A percentile compares a stretch with the other conserved stretches of the same genome.
Conservation (phyloP, 1,140 invertebrate genomes). For the Leptopilina boulardi region DNA sequence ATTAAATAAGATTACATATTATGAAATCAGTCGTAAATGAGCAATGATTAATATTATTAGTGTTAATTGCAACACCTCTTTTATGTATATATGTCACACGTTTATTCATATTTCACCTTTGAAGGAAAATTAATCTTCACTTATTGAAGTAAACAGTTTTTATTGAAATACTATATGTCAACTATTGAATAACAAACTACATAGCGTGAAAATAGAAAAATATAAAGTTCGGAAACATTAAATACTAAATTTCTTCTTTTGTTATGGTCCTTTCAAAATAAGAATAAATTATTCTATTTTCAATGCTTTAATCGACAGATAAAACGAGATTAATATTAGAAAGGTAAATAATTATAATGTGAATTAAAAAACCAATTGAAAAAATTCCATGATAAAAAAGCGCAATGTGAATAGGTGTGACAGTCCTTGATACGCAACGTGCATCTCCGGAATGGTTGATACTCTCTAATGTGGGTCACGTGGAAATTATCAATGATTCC, state of each 20-base stretch:
- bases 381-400: conserved; percentile 34
- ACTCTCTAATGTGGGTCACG: conserved; percentile 43
- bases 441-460: conserved; percentile 38
- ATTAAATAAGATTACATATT: conserved; percentile 25
- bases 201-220: neutral
- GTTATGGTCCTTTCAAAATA: too few relatives aligned
- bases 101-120: neutral
- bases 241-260: too few relatives aligned
- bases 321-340: conserved; percentile 20
- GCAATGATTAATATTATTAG: conserved; percentile 1
- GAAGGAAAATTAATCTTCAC: conserved; percentile 3
- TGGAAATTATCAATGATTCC: conserved; percentile 25
- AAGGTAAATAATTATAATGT: conserved; percentile 12
- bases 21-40: conserved; percentile 13
- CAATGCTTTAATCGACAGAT: neutral
- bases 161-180: conserved; percentile 13
- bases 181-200: neutral
- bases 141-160: neutral
- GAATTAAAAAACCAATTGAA: conserved; percentile 21
- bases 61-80: neutral
- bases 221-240: neutral
- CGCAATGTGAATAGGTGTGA: conserved; percentile 41
- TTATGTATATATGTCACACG: neutral
- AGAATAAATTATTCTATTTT: too few relatives aligned
- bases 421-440: conserved; percentile 47